Conservation (phyloP, 1,140 invertebrate species). For the Augochlora pura region DNA sequence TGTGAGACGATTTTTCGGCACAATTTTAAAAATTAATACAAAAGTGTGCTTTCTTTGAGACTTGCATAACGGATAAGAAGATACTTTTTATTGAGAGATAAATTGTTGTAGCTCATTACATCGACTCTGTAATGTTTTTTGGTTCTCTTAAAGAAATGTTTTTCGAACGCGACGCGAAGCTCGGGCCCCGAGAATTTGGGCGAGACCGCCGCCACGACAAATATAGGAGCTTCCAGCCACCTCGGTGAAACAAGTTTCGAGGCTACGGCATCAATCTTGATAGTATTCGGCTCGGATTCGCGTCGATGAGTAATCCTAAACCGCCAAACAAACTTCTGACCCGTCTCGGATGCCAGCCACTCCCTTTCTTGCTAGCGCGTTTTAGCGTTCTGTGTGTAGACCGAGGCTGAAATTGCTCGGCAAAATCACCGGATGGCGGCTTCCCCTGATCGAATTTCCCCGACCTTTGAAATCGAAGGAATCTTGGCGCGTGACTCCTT, state of each 20-base stretch:
- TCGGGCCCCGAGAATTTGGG: neutral
- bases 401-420: neutral
- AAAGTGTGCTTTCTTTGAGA: too few species aligned
- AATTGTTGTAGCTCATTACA: too few species aligned
- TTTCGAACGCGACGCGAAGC: too few species aligned
- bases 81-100: too few species aligned
- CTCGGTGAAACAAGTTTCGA: neutral
- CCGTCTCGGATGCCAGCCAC: constrained; percentile 13
- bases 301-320: constrained; percentile 49
- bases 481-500: too few species aligned
- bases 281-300: constrained; percentile 22
- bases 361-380: neutral
- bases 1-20: too few species aligned
- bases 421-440: neutral
- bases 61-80: too few species aligned
- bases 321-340: constrained; percentile 33
- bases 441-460: neutral
- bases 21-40: too few species aligned
- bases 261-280: constrained; percentile 9
- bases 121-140: too few species aligned
- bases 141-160: too few species aligned
- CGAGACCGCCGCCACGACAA: too few species aligned
- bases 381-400: neutral
- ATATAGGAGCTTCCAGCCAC: too few species aligned
- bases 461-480: neutral